Percentiles rank a stretch among this genome's conserved stretches.
Evolutionary conservation across 2,888 invertebrate genomes (phyloP).

Genomic region (Neocrepidodera transversa): DNA sequence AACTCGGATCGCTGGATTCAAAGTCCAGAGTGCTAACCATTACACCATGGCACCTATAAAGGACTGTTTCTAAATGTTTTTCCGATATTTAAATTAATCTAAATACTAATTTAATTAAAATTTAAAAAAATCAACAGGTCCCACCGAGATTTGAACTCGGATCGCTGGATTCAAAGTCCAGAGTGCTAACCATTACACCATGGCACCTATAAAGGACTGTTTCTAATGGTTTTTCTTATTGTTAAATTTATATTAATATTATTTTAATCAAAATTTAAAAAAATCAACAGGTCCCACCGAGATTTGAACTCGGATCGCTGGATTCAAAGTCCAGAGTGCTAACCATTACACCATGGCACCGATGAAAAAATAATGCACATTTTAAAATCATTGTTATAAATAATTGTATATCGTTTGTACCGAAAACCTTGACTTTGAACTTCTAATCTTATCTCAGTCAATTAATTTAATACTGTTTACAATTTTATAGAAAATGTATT

Average conservation of each 20-base stretch:
- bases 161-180: constrained; percentile 83
- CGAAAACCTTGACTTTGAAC: too few relatives aligned
- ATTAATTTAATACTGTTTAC: too few relatives aligned
- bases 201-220: constrained; percentile 42
- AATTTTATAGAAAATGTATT: too few relatives aligned
- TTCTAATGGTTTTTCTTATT: too few relatives aligned
- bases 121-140: too few relatives aligned
- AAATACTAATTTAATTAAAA: not conserved
- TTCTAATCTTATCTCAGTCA: too few relatives aligned
- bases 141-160: constrained; percentile 83
- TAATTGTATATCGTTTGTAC: too few relatives aligned
- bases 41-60: constrained; percentile 58
- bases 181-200: constrained; percentile 76
- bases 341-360: constrained; percentile 67
- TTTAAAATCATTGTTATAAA: not conserved
- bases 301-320: constrained; percentile 83
- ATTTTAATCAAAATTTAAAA: too few relatives aligned
- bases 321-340: constrained; percentile 83
- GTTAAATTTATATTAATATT: too few relatives aligned
- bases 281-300: constrained; percentile 44
- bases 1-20: constrained; percentile 83
- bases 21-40: constrained; percentile 82
- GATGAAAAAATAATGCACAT: not conserved
- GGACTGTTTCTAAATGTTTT: too few relatives aligned
- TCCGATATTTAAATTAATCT: too few relatives aligned